These are phyloP conservation scores for Cephalotes varians DNA, from an alignment of 2,888 invertebrate genomes.

Conservation along the genomic window DNA sequence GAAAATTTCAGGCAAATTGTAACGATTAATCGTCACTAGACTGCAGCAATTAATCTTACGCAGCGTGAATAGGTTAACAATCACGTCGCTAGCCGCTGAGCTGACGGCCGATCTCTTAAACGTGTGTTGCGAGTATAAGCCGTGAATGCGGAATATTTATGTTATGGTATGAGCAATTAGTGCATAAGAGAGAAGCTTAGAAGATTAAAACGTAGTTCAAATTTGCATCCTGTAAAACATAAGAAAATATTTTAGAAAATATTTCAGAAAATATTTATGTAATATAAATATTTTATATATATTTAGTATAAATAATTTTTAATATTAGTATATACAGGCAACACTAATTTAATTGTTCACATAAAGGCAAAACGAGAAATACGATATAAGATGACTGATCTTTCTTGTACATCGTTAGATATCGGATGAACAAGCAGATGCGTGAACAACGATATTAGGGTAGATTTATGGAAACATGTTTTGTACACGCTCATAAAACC, in stretches of 20 bases:
- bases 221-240: neutral
- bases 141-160: constrained; percentile 17
- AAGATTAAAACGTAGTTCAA: neutral
- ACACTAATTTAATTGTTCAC: neutral
- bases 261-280: neutral
- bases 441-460: constrained; percentile 4
- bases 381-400: neutral
- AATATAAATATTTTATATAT: neutral
- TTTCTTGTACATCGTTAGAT: neutral
- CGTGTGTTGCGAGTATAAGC: neutral
- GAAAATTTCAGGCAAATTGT: constrained; percentile 52
- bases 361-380: neutral
- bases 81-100: constrained; percentile 24
- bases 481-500: constrained; percentile 19
- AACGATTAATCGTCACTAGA: constrained; percentile 54
- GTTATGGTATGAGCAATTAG: neutral
- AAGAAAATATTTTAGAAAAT: neutral
- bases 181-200: neutral
- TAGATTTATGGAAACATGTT: constrained; percentile 40
- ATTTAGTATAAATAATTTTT: neutral
- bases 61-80: constrained; percentile 46
- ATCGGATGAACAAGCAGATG: neutral
- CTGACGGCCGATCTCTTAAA: constrained; percentile 43
- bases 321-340: neutral
- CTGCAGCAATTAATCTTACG: constrained; percentile 58